Evolutionary conservation across 30 jellyfish, hydroid and myxozoan genomes (phyloP), one percentile per base, ranked within the genome.

Genomic region (Aurelia coerulea): DNA sequence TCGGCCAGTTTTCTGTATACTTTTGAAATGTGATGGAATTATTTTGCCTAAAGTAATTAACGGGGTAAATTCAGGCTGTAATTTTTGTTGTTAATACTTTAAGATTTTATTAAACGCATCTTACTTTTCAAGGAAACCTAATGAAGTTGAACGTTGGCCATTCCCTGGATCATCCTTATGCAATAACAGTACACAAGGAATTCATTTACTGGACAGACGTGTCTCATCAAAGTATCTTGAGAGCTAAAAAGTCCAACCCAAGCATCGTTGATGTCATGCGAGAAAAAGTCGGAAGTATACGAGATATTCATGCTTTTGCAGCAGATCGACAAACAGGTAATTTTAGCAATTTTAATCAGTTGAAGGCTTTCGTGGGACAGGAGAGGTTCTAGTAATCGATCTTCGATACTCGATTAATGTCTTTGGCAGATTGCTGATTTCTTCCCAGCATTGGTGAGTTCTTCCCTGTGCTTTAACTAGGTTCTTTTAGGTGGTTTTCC

Each of bases 181-280:
- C 99, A 14, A 83, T 90, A 13, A 66, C 95, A 2, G 92, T 73
- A 1, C 73, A 78, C 64, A 80, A 79, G 29, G 84, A 79, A 13
- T 85, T n/a, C 72, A 71, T 95, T 29, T 95, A 95, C 68, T 95
- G 99, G 99, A 95, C 99, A 12, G 99, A 95, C 78, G 80, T 97
- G 94, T 65, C 88, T 8, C 85, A 11, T 15, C 90, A 74, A 49
- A 71, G 96, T 19, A 72, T 95, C 34, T 8, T 80, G 62, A 66
- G 92, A 65, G 77, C 96, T 15, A 9, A 29, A 15, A 85, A 73
- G 34, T 67, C 62, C 71, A 49, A 74, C 54, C 76, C 77, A 3
- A 29, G 70, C 23, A 31, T 65, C 13, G 90, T 79, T 5, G 85
- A 74, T 12, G 23, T 49, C 1, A 54, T 89, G 74, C 86, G 95